Evolutionary conservation across 2,888 invertebrate genomes (phyloP), one percentile per base, ranked within the genome.

Genomic region (Thera obeliscata): DNA sequence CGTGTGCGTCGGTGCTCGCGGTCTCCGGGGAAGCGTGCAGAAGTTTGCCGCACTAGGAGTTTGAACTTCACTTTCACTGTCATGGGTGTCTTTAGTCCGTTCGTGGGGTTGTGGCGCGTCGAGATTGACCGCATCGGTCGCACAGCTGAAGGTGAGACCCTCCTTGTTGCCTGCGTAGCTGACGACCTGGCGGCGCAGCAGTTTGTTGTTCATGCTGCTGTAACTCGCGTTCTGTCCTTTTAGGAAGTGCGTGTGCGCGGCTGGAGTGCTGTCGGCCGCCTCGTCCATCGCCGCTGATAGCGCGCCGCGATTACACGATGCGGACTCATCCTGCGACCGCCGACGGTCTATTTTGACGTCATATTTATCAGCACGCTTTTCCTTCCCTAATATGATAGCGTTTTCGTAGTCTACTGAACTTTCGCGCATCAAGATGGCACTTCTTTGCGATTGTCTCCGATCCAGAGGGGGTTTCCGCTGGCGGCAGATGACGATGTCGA

Each of bases 321-420:
- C 84, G 82, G 84, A 87, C 86, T 79, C 95, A 95, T 78, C 91
- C 94, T 73, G 78, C 95, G 95, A 74, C 85, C 92, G 72, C 83
- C 95, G 74, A 96, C 98, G 97, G 74, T 96, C 96, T 77, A 94
- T 96, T 65, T 95, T 98, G 80, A 94, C 97, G 76, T 94, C 93
- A 89, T 83, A 84, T 87, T 84, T 91, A 85, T 90, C 88, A 73
- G 83, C 80, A 60, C 93, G 90, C 84, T 87, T 91, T 85, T 91
- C 92, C 77, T 93, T 92, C 67, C 94, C 94, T 74, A 94, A 88
- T 68, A 94, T 93, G 63, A 94, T 91, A 54, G 93, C 94, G 81
- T 96, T 95, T 78, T 96, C 96, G 76, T 96, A 96, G 87, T 96
- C 96, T 1, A 96, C 96, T 41, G 95, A 95, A 82, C 95, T 96